These are phyloP conservation scores for Periplaneta americana DNA, from an alignment of 1,140 invertebrate genomes.

Conservation along the genomic window DNA sequence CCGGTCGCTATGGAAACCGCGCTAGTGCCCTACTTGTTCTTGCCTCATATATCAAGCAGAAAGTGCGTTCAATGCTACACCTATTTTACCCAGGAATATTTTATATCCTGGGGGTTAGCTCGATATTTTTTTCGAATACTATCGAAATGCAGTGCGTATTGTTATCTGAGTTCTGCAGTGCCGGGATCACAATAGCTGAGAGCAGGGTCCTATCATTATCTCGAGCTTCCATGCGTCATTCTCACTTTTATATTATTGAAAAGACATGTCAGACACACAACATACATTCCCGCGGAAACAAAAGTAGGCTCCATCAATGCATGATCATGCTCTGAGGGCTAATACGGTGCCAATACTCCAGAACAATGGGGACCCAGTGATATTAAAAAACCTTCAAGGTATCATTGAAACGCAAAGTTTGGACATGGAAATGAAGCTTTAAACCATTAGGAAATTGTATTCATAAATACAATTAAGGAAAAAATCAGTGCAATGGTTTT, in stretches of 20 bases:
- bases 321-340: not conserved
- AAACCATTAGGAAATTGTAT: no score
- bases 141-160: not conserved
- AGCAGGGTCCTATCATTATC: not conserved
- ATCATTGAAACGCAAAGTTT: no score
- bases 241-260: not conserved
- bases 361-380: not conserved
- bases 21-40: no score
- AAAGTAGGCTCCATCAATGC: not conserved
- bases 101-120: not conserved
- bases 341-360: not conserved
- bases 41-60: no score
- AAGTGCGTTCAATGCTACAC: no score
- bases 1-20: no score
- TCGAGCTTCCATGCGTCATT: not conserved
- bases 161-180: not conserved
- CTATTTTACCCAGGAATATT: no score
- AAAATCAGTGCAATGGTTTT: no score
- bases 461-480: no score
- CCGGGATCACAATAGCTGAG: not conserved
- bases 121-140: not conserved
- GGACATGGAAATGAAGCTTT: no score
- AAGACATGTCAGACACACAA: not conserved
- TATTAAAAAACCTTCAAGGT: no score
- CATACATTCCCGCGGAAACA: not conserved